These are phyloP conservation scores for Chiroxiphia lanceolata DNA, from an alignment of 2,797 vertebrate species.

Conservation along the genomic window DNA sequence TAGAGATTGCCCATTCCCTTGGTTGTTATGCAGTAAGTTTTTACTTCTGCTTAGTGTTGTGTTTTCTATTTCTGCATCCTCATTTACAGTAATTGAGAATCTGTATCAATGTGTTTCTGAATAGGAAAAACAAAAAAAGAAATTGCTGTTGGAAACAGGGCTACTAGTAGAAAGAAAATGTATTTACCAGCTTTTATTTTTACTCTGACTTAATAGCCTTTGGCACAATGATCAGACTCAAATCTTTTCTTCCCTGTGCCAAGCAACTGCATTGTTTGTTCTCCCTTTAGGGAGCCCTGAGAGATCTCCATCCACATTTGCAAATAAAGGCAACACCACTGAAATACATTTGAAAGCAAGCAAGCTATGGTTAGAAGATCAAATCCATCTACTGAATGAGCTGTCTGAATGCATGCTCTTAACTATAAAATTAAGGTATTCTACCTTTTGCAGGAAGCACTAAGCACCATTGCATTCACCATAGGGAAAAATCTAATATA, in stretches of 20 bases:
- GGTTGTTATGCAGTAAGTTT: not conserved
- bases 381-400: not conserved
- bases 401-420: not conserved
- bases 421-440: not conserved
- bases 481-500: not conserved
- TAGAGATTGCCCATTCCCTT: not conserved
- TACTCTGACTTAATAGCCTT: not conserved
- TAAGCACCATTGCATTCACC: not conserved
- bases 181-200: not conserved
- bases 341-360: not conserved
- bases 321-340: not conserved
- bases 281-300: not conserved
- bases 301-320: not conserved
- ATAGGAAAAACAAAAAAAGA: not conserved
- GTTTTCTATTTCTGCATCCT: not conserved
- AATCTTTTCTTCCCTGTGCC: not conserved
- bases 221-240: not conserved
- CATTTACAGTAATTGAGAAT: not conserved
- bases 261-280: not conserved
- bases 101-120: not conserved
- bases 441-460: not conserved
- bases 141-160: not conserved
- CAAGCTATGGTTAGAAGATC: not conserved
- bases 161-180: not conserved
- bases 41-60: not conserved